Evolutionary conservation across 2,113 vertebrate species (phyloP), one percentile per base, ranked within the genome.

Genomic region (Elaphurus davidianus): DNA sequence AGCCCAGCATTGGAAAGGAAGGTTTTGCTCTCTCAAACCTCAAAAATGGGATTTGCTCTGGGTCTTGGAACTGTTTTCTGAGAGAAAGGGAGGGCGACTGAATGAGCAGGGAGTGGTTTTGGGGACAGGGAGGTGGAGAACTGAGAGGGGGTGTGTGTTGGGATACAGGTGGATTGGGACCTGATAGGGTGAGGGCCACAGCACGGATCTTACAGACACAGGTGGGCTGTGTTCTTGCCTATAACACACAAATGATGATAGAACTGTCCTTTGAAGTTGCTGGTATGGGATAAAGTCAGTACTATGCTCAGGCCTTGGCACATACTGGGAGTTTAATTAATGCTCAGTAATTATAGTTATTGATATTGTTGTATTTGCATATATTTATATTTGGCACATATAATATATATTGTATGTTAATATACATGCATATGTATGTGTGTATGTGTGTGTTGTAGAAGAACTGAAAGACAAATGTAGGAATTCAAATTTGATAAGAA

Each of bases 401-500:
- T 28, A 7, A 54, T 45, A 57, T 16, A 59, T 7, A 87, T 16
- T 78, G 21, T 62, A 87, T 6, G 33, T 19, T 76, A 57, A 55
- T 71, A 23, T 12, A 16, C 23, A 36, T 43, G 71, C 0, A 0
- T 25, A 79, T 9, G 21, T 1, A 0, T 17, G 12, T 78, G 14
- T 82, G 15, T 83, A 7, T 74, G 5, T 59, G 13, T 74, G 5
- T 59, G 0, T 27, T 76, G n/a, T 67, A 14, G 17, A 84, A 92
- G 9, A 88, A 43, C 2, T 67, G 43, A 96, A 87, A 92, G 67
- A 82, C 54, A 91, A 54, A 3, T 52, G 27, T 47, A 45, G 62
- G 43, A 87, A 74, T 94, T 60, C 62, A 12, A 71, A 95, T 57
- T 86, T 94, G 71, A 62, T 60, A 82, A 40, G 74, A 91, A 16